phyloP scores from a whole-genome alignment of 2,797 vertebrate genomes.

The Lepus townsendii region DNA sequence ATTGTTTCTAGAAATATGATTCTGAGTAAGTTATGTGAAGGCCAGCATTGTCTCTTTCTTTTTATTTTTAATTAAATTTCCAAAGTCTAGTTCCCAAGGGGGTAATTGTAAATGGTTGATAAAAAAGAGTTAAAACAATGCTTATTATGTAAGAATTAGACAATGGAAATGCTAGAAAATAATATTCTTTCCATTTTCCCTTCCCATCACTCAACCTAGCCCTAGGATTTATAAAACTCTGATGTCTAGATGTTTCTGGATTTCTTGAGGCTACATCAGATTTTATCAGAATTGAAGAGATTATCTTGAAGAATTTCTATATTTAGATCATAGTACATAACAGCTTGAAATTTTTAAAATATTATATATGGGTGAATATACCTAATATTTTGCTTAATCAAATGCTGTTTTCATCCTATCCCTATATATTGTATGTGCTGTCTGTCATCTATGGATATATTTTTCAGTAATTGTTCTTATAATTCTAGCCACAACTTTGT shows the following conservation, averaged over 20 bases:
- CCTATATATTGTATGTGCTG: background rate
- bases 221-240: background rate
- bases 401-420: background rate
- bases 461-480: background rate
- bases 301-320: background rate
- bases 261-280: background rate
- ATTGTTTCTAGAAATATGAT: background rate
- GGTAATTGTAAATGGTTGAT: background rate
- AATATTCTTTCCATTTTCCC: background rate
- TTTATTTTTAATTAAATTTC: background rate
- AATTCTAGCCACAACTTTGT: background rate
- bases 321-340: background rate
- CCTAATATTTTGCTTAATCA: slow-evolving; percentile 11
- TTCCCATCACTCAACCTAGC: background rate
- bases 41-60: background rate
- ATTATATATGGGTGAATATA: background rate
- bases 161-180: background rate
- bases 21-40: background rate
- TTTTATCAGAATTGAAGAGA: background rate
- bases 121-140: background rate
- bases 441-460: background rate
- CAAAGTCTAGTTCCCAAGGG: background rate
- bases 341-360: background rate
- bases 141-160: slow-evolving; percentile 4
- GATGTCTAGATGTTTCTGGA: background rate